Evolutionary conservation across 2,797 vertebrate species (phyloP).

Genomic region (Holocentrus rufus): DNA sequence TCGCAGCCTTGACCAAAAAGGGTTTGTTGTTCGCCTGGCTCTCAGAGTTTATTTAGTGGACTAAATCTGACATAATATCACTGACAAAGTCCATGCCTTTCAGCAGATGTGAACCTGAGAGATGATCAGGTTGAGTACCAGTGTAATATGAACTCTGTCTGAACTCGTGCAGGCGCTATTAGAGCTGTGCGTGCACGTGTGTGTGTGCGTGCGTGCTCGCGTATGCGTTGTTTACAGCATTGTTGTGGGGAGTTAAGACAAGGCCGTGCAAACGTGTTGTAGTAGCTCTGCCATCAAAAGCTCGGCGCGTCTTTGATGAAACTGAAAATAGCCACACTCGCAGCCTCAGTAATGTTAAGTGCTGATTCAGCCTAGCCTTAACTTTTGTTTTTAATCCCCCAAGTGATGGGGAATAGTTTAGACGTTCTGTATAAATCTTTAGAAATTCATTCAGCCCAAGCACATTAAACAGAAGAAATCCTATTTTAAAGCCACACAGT

Average conservation of each 20-base stretch:
- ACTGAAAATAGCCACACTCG: slow-evolving; percentile 13
- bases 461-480: slow-evolving; percentile 33
- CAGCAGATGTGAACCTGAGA: slow-evolving; percentile 31
- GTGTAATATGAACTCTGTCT: slow-evolving; percentile 62
- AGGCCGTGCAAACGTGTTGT: not conserved
- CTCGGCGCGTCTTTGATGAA: slow-evolving; percentile 28
- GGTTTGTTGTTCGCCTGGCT: slow-evolving; percentile 18
- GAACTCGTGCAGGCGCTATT: slow-evolving; percentile 50
- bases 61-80: slow-evolving; percentile 34
- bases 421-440: slow-evolving; percentile 21
- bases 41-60: slow-evolving; percentile 16
- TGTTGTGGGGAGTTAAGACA: not conserved
- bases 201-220: slow-evolving; percentile 10
- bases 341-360: slow-evolving; percentile 28
- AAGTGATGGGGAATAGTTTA: slow-evolving; percentile 28
- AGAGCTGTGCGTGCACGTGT: not conserved
- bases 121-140: slow-evolving; percentile 8
- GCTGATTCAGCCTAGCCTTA: not conserved
- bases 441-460: slow-evolving; percentile 24
- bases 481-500: not conserved
- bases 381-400: slow-evolving; percentile 36
- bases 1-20: slow-evolving; percentile 16
- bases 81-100: slow-evolving; percentile 3
- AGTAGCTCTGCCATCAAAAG: not conserved
- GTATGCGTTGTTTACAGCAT: slow-evolving; percentile 38